Base-by-base conservation (phyloP, 1,140 invertebrate genomes). In the Pentalonia nigronervosa region DNA sequence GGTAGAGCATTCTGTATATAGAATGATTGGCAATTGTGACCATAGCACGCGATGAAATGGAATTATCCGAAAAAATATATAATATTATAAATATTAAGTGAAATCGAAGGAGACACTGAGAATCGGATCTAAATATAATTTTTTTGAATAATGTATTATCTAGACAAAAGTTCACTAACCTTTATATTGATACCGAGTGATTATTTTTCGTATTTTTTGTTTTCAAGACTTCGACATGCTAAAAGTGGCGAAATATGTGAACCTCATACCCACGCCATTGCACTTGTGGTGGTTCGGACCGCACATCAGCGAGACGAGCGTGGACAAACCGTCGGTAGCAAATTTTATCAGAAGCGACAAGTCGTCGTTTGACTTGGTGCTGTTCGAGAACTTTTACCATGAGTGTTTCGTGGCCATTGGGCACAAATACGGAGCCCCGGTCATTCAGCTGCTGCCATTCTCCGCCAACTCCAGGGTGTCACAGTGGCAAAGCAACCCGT, bases 251-350 rank as follows among this genome's bases (percentile, higher is more conserved):
- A 53, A 56, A 45, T 41, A 30, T 21, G 21, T 93, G 17, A 93
- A 93, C 7, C 41, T 53, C 7, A n/a, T 93, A 2, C 47, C 76
- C 8, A 56, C 91, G 23, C 47, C 91, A 1, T 9, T 86, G 7
- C 91, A 56, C 21, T 34, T 93, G 48, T 93, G 91, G 76, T 93
- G 91, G 91, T 86, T 86, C 21, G 91, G 91, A 7, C 91, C 91
- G 21, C 30, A 50, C 48, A 86, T 86, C 7, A 93, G 60, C 48
- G 91, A 93, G 34, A 23, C 41, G 17, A 36, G 45, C 6, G 14
- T 93, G 47, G 84, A 93, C 36, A 84, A 93, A 36, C 25, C 81
- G 60, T 50, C 76, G 11, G 91, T 93, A 23, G 84, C 25, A 7
- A 36, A 93, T 25, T 93, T 93, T 34, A 93, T 93, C 34, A 17